Conservation (phyloP, 2,888 invertebrate species). For the Barypeithes pellucidus region DNA sequence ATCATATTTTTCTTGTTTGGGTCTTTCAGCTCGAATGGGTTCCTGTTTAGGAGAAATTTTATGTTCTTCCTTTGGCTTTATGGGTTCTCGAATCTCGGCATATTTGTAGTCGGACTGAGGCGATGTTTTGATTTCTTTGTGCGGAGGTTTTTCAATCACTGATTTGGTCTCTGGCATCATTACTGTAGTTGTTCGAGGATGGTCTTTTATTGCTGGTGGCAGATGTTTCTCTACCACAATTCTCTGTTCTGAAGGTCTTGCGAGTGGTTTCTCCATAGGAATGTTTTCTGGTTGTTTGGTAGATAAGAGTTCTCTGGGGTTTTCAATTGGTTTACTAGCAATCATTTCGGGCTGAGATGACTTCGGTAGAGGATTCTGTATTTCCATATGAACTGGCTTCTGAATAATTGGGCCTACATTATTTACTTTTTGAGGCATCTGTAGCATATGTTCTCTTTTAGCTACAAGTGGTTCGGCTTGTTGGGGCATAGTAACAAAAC, state of each 20-base stretch:
- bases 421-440: slow-evolving; percentile 4
- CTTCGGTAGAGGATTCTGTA: slow-evolving; percentile 2
- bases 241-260: slow-evolving; percentile 3
- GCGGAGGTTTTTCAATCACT: slow-evolving; percentile 69
- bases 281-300: slow-evolving; percentile 10
- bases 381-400: slow-evolving; percentile 11
- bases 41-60: slow-evolving; percentile 69
- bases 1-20: slow-evolving; percentile 71
- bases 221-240: slow-evolving; percentile 15
- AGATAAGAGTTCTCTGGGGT: slow-evolving; percentile 5
- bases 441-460: slow-evolving; percentile 3
- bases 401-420: not conserved
- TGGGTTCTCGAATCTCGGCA: slow-evolving; percentile 60
- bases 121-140: slow-evolving; percentile 67
- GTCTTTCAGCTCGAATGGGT: slow-evolving; percentile 63
- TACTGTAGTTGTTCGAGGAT: slow-evolving; percentile 8
- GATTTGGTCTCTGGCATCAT: slow-evolving; percentile 62
- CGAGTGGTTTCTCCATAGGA: slow-evolving; percentile 24
- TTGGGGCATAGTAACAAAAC: not conserved
- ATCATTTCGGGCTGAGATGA: not conserved
- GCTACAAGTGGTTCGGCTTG: not conserved
- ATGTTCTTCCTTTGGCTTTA: slow-evolving; percentile 69
- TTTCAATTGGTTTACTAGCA: slow-evolving; percentile 11
- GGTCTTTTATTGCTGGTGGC: slow-evolving; percentile 8
- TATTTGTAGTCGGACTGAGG: slow-evolving; percentile 72